Conservation (phyloP, 1,140 invertebrate species). For the Dinoponera quadriceps region DNA sequence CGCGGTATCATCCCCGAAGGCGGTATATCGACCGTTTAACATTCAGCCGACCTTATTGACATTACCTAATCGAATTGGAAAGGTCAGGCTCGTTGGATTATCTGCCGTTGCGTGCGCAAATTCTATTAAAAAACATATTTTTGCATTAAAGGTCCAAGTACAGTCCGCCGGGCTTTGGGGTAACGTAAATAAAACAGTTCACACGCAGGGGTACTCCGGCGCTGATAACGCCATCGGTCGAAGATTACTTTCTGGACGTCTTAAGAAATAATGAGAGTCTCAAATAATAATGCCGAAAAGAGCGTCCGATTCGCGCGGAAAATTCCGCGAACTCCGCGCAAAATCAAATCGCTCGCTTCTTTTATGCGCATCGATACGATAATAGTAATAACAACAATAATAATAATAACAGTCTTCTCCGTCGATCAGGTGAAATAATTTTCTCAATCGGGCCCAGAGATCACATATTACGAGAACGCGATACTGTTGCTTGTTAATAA, state of each 20-base stretch:
- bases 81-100: conserved; percentile 77
- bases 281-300: background rate
- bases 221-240: background rate
- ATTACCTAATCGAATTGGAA: conserved; percentile 80
- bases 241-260: conserved; percentile 35
- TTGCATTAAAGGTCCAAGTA: conserved; percentile 58
- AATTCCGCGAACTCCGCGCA: background rate
- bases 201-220: background rate
- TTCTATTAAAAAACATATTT: conserved; percentile 67
- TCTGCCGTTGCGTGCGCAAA: conserved; percentile 58
- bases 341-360: background rate
- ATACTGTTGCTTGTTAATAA: no score
- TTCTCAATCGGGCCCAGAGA: no score
- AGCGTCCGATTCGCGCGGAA: background rate
- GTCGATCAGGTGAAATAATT: no score
- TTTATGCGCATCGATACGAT: background rate
- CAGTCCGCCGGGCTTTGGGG: background rate
- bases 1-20: conserved; percentile 39
- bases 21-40: conserved; percentile 72
- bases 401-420: no score
- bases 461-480: no score
- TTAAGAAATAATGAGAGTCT: background rate
- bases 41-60: conserved; percentile 80
- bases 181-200: conserved; percentile 42
- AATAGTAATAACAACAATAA: no score